Percentiles rank a stretch among this genome's conserved stretches.
Evolutionary conservation across 1,140 invertebrate genomes (phyloP).

Genomic region (Euschistus heros): DNA sequence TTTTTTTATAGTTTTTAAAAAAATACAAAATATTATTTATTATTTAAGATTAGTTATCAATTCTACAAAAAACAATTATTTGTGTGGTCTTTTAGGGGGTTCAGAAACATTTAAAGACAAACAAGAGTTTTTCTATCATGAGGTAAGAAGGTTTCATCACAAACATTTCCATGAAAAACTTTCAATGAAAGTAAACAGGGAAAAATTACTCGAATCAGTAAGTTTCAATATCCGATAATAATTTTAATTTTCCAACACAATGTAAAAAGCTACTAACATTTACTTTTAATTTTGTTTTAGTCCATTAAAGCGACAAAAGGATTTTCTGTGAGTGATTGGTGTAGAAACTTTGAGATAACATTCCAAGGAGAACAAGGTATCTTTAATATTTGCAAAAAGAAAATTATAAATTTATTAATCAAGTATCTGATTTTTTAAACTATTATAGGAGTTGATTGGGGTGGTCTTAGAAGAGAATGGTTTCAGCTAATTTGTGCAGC

Average conservation of each 20-base stretch:
- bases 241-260: neutral
- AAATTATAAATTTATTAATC: neutral
- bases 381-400: neutral
- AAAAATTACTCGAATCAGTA: constrained; percentile 68
- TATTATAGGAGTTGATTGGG: constrained; percentile 76
- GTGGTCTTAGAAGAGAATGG: constrained; percentile 84
- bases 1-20: neutral
- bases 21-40: neutral
- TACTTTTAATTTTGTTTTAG: constrained; percentile 36
- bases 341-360: constrained; percentile 81
- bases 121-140: constrained; percentile 89
- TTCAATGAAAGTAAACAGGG: constrained; percentile 65
- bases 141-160: constrained; percentile 74
- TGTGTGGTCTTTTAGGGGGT: constrained; percentile 44
- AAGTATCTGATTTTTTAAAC: neutral
- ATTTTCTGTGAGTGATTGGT: constrained; percentile 76
- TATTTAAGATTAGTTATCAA: neutral
- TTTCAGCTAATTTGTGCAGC: constrained; percentile 79
- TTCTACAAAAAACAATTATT: neutral
- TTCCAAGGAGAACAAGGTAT: constrained; percentile 84
- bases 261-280: neutral
- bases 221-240: constrained; percentile 30
- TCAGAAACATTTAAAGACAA: constrained; percentile 93
- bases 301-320: constrained; percentile 73
- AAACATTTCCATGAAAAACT: constrained; percentile 77